Evolutionary conservation across 2,888 invertebrate genomes (phyloP).

Genomic region (Mantis religiosa): DNA sequence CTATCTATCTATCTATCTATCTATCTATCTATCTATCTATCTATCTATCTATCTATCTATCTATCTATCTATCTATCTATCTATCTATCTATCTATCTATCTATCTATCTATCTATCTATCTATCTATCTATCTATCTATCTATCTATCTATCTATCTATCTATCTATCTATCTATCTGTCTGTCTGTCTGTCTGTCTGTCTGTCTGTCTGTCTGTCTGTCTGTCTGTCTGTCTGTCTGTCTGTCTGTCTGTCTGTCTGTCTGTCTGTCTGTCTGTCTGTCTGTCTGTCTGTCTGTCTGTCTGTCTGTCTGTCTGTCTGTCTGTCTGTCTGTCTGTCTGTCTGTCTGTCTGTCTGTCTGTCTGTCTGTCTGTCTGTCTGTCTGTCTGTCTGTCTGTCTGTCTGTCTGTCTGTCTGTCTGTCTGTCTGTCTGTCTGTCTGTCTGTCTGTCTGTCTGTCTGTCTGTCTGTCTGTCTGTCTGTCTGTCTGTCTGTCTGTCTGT

Average conservation of each 20-base stretch:
- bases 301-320: background rate
- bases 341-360: background rate
- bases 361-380: background rate
- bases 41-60: no score
- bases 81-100: no score
- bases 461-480: background rate
- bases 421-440: background rate
- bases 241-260: background rate
- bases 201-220: background rate
- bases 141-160: no score
- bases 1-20: no score
- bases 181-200: no score
- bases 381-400: background rate
- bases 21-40: no score
- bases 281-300: background rate
- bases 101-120: no score
- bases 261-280: background rate
- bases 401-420: background rate
- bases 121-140: no score
- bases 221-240: background rate
- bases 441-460: background rate
- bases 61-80: no score
- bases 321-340: background rate
- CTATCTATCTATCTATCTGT: no score
- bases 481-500: background rate